These are phyloP conservation scores for human (Homo sapiens) DNA, from an alignment of 2,113 vertebrate genomes.

Conservation along the genomic window GRCh38 chr2:123697501-123698000, in stretches of 20 bases:
- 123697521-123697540: neutral
- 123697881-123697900: neutral
- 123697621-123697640: neutral
- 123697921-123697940: too few species aligned
- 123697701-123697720: neutral
- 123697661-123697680: neutral
- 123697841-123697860: too few species aligned
- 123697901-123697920: too few species aligned
- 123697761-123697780: too few species aligned
- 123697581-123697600: conserved; percentile 57
- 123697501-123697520: conserved; percentile 4
- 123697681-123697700: neutral
- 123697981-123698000: too few species aligned
- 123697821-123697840: too few species aligned
- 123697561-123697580: conserved; percentile 57
- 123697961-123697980: too few species aligned
- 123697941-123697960: neutral
- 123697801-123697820: too few species aligned
- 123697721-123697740: too few species aligned
- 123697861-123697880: too few species aligned
- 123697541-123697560: neutral
- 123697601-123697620: neutral
- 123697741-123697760: too few species aligned
- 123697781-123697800: too few species aligned
- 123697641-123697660: neutral